These are phyloP conservation scores for Netelia virgata DNA, from an alignment of 2,888 invertebrate species.

Conservation along the genomic window DNA sequence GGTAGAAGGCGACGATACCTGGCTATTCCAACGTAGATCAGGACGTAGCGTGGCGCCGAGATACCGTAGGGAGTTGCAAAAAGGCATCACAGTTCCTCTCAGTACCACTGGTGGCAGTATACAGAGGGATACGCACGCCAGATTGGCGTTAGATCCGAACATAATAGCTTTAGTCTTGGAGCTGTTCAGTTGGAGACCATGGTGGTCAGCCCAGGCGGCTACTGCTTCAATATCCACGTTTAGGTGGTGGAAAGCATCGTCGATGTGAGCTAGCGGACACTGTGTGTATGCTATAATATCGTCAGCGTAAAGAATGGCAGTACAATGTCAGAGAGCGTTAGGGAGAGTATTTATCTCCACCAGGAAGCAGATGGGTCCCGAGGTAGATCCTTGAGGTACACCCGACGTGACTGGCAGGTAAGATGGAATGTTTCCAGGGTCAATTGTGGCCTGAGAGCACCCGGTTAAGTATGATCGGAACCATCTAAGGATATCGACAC, in stretches of 20 bases:
- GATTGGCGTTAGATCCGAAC: neutral
- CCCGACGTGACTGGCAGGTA: neutral
- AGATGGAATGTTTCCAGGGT: neutral
- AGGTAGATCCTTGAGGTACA: neutral
- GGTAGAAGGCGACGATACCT: too few relatives aligned
- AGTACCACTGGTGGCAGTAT: neutral
- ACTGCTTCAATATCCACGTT: conserved; percentile 6
- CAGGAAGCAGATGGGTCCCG: conserved; percentile 26
- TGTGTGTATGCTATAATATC: conserved; percentile 19
- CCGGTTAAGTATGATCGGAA: conserved; percentile 27
- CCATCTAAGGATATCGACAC: conserved; percentile 19
- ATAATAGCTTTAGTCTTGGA: conserved; percentile 16
- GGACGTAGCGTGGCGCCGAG: too few relatives aligned
- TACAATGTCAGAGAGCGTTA: neutral
- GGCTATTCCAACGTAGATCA: too few relatives aligned
- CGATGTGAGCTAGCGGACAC: neutral
- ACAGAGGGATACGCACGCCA: neutral
- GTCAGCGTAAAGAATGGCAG: conserved; percentile 18
- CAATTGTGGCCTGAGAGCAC: neutral
- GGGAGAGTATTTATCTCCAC: conserved; percentile 5
- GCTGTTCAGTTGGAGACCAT: conserved; percentile 5
- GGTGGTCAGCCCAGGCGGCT: neutral
- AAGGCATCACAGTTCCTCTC: neutral
- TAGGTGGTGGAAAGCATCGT: neutral
- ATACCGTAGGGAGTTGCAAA: neutral